Base-by-base conservation (phyloP, 2,113 vertebrate genomes). In the Amblyopsis rosae region DNA sequence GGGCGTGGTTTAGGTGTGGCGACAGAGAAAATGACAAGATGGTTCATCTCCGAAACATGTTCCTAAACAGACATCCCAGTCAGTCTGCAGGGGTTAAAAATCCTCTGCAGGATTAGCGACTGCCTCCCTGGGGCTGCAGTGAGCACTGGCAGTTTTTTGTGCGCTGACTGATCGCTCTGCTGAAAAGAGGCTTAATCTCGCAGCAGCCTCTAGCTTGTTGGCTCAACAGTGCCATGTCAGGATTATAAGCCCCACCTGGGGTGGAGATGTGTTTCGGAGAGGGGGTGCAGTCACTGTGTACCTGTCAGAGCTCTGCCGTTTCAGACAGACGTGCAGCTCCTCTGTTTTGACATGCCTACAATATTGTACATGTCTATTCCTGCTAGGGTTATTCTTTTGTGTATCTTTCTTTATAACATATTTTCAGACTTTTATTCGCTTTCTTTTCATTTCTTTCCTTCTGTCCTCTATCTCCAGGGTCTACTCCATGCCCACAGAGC, bases 141-240 rank as follows among this genome's bases (percentile, higher is more conserved):
- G 78, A 73, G 82, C 84, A 83, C 82, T 67, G 72, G 51, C 59
- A 70, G 82, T 81, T 78, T 88, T 81, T 82, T 62, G 77, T 81
- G 87, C 76, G 87, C 80, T 88, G 88, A 91, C 80, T 90, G 91
- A 92, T 88, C 73, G 83, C 85, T 75, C 69, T 58, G 74, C 86
- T 89, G 87, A 88, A 90, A 91, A 86, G 86, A 85, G 76, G 87
- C 85, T 92, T 91, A 92, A 91, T 92, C 86, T 86, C 88, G 86
- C 88, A 86, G 90, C 90, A 93, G 91, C 91, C 89, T 81, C 48
- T 74, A 67, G 86, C 75, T 84, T 89, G 86, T 85, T 90, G 86
- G 87, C 87, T 91, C 90, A 92, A 90, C 91, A 88, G 67, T 68
- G 77, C 65, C 82, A 81, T 76, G 80, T 85, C 75, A 73, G 75